Evolutionary conservation across 2,888 invertebrate species (phyloP).

Genomic region (Drosophila cognata): DNA sequence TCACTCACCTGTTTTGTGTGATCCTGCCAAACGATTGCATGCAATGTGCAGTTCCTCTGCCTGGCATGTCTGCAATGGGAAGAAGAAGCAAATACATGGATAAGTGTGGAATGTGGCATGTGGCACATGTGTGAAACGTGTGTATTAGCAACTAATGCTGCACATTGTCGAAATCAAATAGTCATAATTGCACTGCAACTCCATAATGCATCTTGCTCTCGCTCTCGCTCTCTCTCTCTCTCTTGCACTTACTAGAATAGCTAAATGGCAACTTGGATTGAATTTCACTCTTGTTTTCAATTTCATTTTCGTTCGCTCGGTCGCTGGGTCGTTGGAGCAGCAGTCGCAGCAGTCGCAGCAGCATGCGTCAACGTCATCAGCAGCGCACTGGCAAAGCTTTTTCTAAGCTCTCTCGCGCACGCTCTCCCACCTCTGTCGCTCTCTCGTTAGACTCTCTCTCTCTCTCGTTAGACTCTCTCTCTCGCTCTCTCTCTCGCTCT

Average conservation of each 20-base stretch:
- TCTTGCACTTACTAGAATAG: slow-evolving; percentile 43
- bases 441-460: slow-evolving; percentile 20
- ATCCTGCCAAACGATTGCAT: slow-evolving; percentile 68
- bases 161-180: slow-evolving; percentile 25
- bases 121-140: slow-evolving; percentile 8
- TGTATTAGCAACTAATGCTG: slow-evolving; percentile 2
- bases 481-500: neutral
- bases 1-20: slow-evolving; percentile 70
- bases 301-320: slow-evolving; percentile 67
- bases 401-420: slow-evolving; percentile 54
- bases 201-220: neutral
- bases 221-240: neutral
- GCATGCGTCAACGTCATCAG: slow-evolving; percentile 41
- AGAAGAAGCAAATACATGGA: slow-evolving; percentile 18
- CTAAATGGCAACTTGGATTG: slow-evolving; percentile 47
- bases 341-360: slow-evolving; percentile 22
- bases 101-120: slow-evolving; percentile 9
- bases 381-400: slow-evolving; percentile 40
- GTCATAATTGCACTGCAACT: slow-evolving; percentile 26
- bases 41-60: slow-evolving; percentile 61
- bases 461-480: slow-evolving; percentile 18
- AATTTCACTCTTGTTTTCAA: slow-evolving; percentile 78
- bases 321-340: slow-evolving; percentile 68
- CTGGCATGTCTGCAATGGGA: slow-evolving; percentile 68
- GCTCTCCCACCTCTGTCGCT: neutral